These are phyloP conservation scores for Drosophila murphyi DNA, from an alignment of 1,140 invertebrate species.

Conservation along the genomic window DNA sequence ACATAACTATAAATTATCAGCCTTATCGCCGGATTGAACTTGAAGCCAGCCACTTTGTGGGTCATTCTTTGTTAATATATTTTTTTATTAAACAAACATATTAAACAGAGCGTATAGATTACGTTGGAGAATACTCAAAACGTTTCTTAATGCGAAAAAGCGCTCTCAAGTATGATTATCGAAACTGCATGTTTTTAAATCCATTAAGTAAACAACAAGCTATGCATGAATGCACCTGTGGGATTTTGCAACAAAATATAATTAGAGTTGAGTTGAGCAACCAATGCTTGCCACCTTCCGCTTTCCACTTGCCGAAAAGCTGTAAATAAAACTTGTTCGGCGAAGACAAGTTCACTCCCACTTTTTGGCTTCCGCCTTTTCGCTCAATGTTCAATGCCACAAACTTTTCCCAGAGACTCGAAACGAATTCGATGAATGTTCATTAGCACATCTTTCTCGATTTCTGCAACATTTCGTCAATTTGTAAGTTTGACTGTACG, in stretches of 20 bases:
- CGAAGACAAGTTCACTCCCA: background rate
- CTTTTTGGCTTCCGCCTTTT: conserved; percentile 36
- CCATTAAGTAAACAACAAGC: background rate
- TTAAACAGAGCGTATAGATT: background rate
- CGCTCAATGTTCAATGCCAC: conserved; percentile 14
- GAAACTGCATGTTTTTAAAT: background rate
- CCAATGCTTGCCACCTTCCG: background rate
- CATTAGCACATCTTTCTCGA: conserved; percentile 53
- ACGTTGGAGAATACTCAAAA: background rate
- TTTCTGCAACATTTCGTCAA: conserved; percentile 14
- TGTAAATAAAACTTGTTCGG: background rate
- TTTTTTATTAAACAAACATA: background rate
- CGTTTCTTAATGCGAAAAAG: background rate
- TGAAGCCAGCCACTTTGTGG: too few species aligned
- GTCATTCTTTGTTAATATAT: background rate
- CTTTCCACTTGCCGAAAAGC: background rate
- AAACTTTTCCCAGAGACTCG: conserved; percentile 34
- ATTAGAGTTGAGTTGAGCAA: background rate
- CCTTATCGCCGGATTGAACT: conserved; percentile 1
- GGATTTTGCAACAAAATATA: background rate
- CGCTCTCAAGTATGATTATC: background rate
- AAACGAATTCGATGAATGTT: conserved; percentile 32
- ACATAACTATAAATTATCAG: background rate
- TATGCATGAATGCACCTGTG: background rate
- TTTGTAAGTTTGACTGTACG: conserved; percentile 2